Base-by-base conservation (phyloP, 2,797 vertebrate genomes). In the Psittacula derbiana region DNA sequence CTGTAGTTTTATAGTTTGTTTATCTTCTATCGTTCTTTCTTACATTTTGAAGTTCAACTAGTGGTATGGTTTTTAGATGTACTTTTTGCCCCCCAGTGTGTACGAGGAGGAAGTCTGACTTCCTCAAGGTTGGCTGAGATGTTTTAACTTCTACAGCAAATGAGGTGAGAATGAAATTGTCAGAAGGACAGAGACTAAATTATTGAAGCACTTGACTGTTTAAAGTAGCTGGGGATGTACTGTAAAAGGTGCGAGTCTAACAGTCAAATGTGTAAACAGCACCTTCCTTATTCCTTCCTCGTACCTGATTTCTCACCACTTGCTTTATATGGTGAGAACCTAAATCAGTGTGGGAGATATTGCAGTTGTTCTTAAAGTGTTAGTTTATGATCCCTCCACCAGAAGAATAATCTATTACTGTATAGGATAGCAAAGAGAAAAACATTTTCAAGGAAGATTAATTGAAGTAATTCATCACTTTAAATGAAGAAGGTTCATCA, bases 81-180 rank as follows among this genome's bases (percentile, higher is more conserved):
- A 62, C 60, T 52, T 38, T 92, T 40, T 55, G 8, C 75, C 91
- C 16, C 41, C 28, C 27, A 15, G 41, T 52, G 61, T 95, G 44
- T 74, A 66, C 0, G 11, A 73, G 53, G 44, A 87, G 47, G 80
- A 94, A 81, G 31, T 50, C 12, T 30, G 28, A 43, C 47, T 92
- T 98, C 94, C 76, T 97, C 83, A 86, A 85, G 95, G 96, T 92
- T 95, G 90, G 82, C 96, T 88, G 92, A 95, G 95, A 92, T 97
- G 80, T 96, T 97, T 97, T 96, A 97, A 96, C 95, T 98, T 97
- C 91, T 80, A 11, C 76, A 95, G 97, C 80, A 97, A 97, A 95
- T 97, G 97, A 97, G 96, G 97, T 96, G 81, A 97, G 97, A 98
- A 97, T 96, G 96, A 96, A 96, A 97, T 97, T 91, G 96, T 98